Conservation (phyloP, 64 coral and sea anemone genomes). For the Exaiptasia diaphana region DNA sequence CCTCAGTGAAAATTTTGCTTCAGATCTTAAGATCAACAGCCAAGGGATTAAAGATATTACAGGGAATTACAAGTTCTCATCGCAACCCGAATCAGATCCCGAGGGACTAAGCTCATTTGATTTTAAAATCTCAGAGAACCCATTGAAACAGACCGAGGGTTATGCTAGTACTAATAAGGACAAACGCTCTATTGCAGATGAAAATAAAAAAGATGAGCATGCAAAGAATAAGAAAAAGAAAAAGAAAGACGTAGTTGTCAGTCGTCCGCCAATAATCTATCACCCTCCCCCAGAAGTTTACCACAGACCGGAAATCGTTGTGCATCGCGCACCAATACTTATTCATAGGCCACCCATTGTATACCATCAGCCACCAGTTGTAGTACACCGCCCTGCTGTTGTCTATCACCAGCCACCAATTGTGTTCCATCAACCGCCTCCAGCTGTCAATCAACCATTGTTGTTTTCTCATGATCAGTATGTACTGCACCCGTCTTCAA, state of each 20-base stretch:
- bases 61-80: not conserved
- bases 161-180: conserved; percentile 36
- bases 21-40: not conserved
- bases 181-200: conserved; percentile 72
- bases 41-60: not conserved
- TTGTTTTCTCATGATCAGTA: conserved; percentile 90
- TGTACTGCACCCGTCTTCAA: conserved; percentile 76
- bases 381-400: conserved; percentile 92
- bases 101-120: not conserved
- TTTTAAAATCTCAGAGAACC: conserved; percentile 2
- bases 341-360: conserved; percentile 98
- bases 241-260: conserved; percentile 99
- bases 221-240: conserved; percentile 60
- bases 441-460: conserved; percentile 90
- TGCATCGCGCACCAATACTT: conserved; percentile 90
- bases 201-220: not conserved
- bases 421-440: conserved; percentile 92
- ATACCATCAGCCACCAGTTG: conserved; percentile 91
- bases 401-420: conserved; percentile 98
- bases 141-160: not conserved
- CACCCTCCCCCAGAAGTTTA: conserved; percentile 98
- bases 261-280: conserved; percentile 94
- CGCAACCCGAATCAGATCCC: not conserved
- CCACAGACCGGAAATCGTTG: conserved; percentile 95
- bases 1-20: not conserved